phyloP scores from a whole-genome alignment of 2,888 invertebrate species.

The Omphaloscelis lunosa region DNA sequence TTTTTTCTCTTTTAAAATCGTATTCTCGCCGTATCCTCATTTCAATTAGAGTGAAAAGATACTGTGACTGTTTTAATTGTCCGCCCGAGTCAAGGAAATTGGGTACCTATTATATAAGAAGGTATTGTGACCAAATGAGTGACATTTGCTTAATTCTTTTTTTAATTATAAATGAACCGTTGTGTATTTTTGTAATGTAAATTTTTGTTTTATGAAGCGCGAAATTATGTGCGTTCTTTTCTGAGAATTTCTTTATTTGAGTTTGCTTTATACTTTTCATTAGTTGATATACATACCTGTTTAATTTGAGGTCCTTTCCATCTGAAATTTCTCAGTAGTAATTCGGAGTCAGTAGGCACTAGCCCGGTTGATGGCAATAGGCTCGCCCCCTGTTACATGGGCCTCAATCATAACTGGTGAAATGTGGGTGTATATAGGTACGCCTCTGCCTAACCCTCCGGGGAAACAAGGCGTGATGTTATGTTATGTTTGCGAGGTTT shows the following conservation, averaged over 20 bases:
- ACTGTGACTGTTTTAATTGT: slow-evolving; percentile 64
- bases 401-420: neutral
- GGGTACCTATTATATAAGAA: slow-evolving; percentile 52
- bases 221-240: slow-evolving; percentile 7
- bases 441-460: too few relatives aligned
- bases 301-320: neutral
- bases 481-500: neutral
- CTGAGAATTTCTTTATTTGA: neutral
- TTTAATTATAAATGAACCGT: slow-evolving; percentile 36
- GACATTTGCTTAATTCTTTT: slow-evolving; percentile 57
- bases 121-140: slow-evolving; percentile 52
- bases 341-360: neutral
- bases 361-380: neutral
- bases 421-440: neutral
- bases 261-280: neutral
- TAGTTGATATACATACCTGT: neutral
- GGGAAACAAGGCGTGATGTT: too few relatives aligned
- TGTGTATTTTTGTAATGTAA: slow-evolving; percentile 11
- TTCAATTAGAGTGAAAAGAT: slow-evolving; percentile 64
- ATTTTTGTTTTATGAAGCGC: slow-evolving; percentile 22
- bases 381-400: neutral
- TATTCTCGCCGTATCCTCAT: slow-evolving; percentile 52
- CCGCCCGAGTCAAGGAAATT: slow-evolving; percentile 59
- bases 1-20: slow-evolving; percentile 44
- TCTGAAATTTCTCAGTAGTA: neutral